phyloP scores from a whole-genome alignment of 2,113 vertebrate genomes.

The Chaenocephalus aceratus region DNA sequence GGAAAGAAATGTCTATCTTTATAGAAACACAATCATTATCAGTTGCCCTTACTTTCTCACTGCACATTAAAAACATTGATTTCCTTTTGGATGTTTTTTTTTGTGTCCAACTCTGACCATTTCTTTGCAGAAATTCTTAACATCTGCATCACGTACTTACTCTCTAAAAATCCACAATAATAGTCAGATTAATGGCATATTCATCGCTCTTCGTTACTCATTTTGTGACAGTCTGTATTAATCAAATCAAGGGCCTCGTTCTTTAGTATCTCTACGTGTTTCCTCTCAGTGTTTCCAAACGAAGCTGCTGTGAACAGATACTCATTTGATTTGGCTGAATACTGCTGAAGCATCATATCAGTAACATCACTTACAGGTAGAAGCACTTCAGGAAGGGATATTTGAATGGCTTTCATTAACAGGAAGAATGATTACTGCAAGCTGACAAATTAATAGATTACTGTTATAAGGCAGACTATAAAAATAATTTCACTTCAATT shows the following conservation, averaged over 20 bases:
- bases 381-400: not conserved
- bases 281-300: not conserved
- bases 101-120: constrained; percentile 43
- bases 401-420: not conserved
- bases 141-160: not conserved
- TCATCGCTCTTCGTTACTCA: not conserved
- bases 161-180: not conserved
- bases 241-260: not conserved
- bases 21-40: constrained; percentile 87
- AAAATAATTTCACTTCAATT: not conserved
- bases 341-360: not conserved
- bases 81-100: constrained; percentile 73
- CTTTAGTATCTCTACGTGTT: not conserved
- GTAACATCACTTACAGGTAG: not conserved
- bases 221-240: not conserved
- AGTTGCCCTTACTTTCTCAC: constrained; percentile 87
- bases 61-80: constrained; percentile 85
- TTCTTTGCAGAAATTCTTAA: constrained; percentile 16
- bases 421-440: not conserved
- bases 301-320: not conserved
- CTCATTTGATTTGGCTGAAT: not conserved
- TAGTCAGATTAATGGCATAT: not conserved
- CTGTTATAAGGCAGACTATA: not conserved
- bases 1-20: constrained; percentile 86
- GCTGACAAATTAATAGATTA: not conserved